These are phyloP conservation scores for Notodonta dromedarius DNA, from an alignment of 2,888 invertebrate species.

Conservation along the genomic window DNA sequence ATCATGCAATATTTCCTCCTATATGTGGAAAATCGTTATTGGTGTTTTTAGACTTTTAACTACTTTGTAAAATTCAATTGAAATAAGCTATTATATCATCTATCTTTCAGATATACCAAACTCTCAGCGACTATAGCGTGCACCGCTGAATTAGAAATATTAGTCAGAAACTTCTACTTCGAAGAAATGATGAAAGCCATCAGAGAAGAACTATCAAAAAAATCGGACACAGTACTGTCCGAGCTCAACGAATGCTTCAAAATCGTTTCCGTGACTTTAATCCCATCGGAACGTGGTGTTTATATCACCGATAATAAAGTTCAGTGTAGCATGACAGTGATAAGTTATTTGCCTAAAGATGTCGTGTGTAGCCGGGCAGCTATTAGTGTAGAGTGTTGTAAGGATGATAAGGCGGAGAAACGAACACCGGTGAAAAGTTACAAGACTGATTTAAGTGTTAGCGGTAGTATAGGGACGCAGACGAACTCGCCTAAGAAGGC, in stretches of 20 bases:
- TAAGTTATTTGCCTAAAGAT: constrained; percentile 85
- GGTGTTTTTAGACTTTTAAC: too few relatives aligned
- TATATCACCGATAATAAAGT: constrained; percentile 77
- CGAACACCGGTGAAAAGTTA: constrained; percentile 68
- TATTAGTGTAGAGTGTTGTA: constrained; percentile 86
- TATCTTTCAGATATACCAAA: constrained; percentile 86
- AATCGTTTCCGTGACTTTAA: constrained; percentile 79
- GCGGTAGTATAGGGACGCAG: constrained; percentile 61
- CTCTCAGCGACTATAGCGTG: constrained; percentile 92
- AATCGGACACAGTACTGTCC: constrained; percentile 75
- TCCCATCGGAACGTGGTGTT: constrained; percentile 82
- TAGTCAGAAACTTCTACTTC: constrained; percentile 90
- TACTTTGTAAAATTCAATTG: too few relatives aligned
- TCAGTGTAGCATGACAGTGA: constrained; percentile 66
- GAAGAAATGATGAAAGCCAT: constrained; percentile 91
- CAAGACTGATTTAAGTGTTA: constrained; percentile 79
- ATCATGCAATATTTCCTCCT: too few relatives aligned
- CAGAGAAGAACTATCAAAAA: constrained; percentile 73
- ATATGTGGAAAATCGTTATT: too few relatives aligned
- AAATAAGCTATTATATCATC: not conserved
- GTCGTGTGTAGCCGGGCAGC: constrained; percentile 86
- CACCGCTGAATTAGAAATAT: constrained; percentile 88
- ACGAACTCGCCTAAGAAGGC: constrained; percentile 66
- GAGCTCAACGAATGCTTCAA: constrained; percentile 84
- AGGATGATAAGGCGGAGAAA: constrained; percentile 64